Evolutionary conservation across 2,113 vertebrate genomes (phyloP), one percentile per base, ranked within the genome.

Genomic region (Oryzias woworae): DNA sequence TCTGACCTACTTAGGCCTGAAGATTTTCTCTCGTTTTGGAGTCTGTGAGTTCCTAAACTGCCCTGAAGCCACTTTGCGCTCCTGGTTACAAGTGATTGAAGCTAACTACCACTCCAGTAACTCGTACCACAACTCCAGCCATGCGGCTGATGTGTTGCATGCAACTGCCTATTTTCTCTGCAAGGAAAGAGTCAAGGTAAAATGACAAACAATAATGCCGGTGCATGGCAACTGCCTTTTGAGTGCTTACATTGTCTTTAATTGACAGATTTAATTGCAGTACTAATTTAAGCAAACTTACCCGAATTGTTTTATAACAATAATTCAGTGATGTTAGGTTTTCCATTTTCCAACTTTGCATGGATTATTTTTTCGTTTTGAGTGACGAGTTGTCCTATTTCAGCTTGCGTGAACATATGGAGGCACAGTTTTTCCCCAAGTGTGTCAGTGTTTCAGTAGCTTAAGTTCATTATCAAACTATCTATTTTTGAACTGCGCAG

Each of bases 81-180:
- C 95, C 0, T 98, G 97, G 97, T 78, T 99, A 24, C 95, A 98
- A 78, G 84, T 94, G 62, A 94, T 98, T 6, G 97, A 99, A 86
- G 92, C 94, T 20, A 96, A 95, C 85, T 99, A 99, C 81, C 96
- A 97, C 81, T 90, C 94, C 22, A 93, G 85, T 70, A 99, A 99
- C 90, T 95, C 97, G 46, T 99, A 98, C 90, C 97, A 99, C 89
- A 99, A 99, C 69, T 99, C 97, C 17, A 94, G 91, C 0, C 97
- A 98, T 20, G 91, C 97, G 1, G 95, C 97, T 0, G 96, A 98
- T 2, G 97, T 99, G 52, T 92, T 98, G 5, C 97, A 98, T 0
- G 97, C 97, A 66, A 98, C 96, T 0, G 96, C 96, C 14, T 98
- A 96, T 81, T 99, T 99, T 73, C 94, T 99, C 22, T 91, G 93